Evolutionary conservation across 1,140 invertebrate species (phyloP), one percentile per base, ranked within the genome.

Genomic region (Cydia fagiglandana): DNA sequence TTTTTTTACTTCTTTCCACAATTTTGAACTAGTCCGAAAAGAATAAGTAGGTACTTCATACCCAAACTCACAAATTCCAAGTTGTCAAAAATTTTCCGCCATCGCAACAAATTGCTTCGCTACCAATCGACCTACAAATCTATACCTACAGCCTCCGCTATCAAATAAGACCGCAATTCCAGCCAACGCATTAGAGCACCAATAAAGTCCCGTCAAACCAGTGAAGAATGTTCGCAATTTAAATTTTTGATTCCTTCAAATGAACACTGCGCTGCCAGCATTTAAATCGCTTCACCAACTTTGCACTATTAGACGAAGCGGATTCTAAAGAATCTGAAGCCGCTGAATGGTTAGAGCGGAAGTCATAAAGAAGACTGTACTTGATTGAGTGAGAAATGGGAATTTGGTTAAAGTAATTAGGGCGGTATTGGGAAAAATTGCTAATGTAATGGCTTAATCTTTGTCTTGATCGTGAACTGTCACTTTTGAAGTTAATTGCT

Each of bases 171-270:
- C 73, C 80, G 81, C 83, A 82, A 85, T 86, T 82, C 77, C 80
- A 80, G 75, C 75, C 74, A 82, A 77, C 81, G 81, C 84, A 81
- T 80, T 82, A 75, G 75, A 82, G 77, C 83, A 82, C 82, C 84
- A 86, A 86, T 87, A 88, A 85, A 86, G 82, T 82, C 79, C 61
- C 73, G 73, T 74, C 73, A 73, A 83, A 86, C 83, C 80, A 81
- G 80, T 88, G 81, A 90, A 88, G 85, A 88, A 88, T 88, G 86
- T 87, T 81, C 80, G 83, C 81, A 89, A 90, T 90, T 90, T 89
- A 89, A 89, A 90, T 90, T 87, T 90, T 90, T 90, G 87, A 88
- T 87, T 88, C 86, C 81, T 83, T 83, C 80, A 78, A 79, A 78
- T 77, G 76, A 83, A 20, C 2, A 34, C 28, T 9, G 12, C 30